Percentiles rank a stretch among this genome's conserved stretches.
These are phyloP conservation scores for Sitophilus oryzae DNA, from an alignment of 1,140 invertebrate species.

Conservation along the genomic window DNA sequence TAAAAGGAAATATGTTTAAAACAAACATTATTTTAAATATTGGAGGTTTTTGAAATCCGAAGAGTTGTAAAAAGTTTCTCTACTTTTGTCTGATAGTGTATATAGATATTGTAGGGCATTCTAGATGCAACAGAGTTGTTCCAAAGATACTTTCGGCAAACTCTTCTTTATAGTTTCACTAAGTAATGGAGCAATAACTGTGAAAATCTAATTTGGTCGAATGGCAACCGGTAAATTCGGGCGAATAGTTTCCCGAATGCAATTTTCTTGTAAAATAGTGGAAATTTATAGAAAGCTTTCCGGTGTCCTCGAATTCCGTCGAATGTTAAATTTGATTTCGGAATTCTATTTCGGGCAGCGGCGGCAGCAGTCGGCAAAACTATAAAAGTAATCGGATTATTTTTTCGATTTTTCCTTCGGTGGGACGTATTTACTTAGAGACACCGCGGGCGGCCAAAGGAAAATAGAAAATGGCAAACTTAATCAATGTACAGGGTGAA, in stretches of 20 bases:
- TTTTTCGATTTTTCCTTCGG: conserved; percentile 20
- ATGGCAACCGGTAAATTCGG: too few species aligned
- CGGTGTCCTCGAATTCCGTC: conserved; percentile 4
- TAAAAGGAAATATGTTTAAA: too few species aligned
- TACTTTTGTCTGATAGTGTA: too few species aligned
- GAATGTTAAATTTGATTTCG: conserved; percentile 18
- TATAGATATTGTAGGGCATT: too few species aligned
- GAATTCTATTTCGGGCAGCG: conserved; percentile 22
- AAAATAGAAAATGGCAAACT: conserved; percentile 5
- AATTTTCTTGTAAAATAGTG: conserved; percentile 5
- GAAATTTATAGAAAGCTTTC: conserved; percentile 7
- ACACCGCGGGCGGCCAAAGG: conserved; percentile 1
- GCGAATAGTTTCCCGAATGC: background rate
- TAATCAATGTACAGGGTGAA: conserved; percentile 16
- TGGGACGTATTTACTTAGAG: conserved; percentile 21
- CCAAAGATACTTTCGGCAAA: too few species aligned
- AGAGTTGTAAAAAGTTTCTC: too few species aligned
- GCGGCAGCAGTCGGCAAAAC: conserved; percentile 11
- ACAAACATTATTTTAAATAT: too few species aligned
- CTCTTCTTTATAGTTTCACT: too few species aligned
- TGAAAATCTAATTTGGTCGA: too few species aligned
- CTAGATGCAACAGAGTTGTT: too few species aligned
- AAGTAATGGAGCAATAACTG: too few species aligned
- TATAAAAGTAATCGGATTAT: conserved; percentile 23
- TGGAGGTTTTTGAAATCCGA: too few species aligned